Evolutionary conservation across 2,797 vertebrate genomes (phyloP).

Genomic region (Malurus splendens): DNA sequence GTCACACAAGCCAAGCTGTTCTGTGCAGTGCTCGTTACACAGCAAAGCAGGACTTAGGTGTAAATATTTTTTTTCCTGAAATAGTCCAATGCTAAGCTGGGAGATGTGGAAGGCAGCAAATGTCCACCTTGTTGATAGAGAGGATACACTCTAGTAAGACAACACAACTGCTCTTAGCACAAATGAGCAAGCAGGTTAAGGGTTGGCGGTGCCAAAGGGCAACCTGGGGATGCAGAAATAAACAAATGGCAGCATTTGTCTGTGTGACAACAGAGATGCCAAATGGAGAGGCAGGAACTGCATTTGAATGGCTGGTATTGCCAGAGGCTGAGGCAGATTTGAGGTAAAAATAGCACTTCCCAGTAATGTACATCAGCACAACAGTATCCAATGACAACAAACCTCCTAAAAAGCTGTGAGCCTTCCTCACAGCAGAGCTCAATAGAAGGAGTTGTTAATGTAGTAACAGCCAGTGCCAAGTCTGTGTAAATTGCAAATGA

Average conservation of each 20-base stretch:
- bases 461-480: not conserved
- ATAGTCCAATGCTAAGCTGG: not conserved
- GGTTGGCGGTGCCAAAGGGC: not conserved
- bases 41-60: not conserved
- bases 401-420: not conserved
- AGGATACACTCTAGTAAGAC: accelerated
- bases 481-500: not conserved
- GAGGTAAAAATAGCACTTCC: constrained; percentile 35
- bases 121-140: not conserved
- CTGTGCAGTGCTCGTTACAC: not conserved
- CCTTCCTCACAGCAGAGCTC: not conserved
- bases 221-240: not conserved
- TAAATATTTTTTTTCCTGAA: not conserved
- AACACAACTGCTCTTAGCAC: not conserved
- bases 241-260: not conserved
- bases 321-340: constrained; percentile 38
- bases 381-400: constrained; percentile 45
- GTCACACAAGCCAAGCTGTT: not conserved
- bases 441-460: not conserved
- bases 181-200: not conserved
- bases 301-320: constrained; percentile 7
- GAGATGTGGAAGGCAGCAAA: not conserved
- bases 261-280: not conserved
- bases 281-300: not conserved
- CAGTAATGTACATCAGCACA: constrained; percentile 7